phyloP scores from a whole-genome alignment of 2,113 vertebrate species.

The Psilopogon haemacephalus region DNA sequence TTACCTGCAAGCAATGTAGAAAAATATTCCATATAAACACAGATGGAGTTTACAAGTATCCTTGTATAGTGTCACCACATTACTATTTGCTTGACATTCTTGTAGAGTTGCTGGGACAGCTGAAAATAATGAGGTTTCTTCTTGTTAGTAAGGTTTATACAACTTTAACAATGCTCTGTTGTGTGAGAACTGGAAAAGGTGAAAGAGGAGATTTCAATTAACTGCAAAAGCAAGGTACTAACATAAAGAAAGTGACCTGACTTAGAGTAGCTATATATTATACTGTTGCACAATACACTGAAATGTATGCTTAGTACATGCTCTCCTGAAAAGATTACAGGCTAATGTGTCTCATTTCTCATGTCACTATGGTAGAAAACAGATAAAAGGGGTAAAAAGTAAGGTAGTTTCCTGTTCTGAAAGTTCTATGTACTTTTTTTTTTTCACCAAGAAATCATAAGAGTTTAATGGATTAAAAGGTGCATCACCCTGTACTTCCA shows the following conservation, averaged over 20 bases:
- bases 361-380: background rate
- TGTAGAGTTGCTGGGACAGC: background rate
- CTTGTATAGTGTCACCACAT: background rate
- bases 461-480: background rate
- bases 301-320: background rate
- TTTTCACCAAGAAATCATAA: background rate
- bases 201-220: background rate
- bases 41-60: background rate
- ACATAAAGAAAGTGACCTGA: background rate
- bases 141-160: background rate
- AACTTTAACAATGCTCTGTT: background rate
- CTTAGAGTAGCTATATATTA: background rate
- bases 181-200: background rate
- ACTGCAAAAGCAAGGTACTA: background rate
- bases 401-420: background rate
- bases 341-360: background rate
- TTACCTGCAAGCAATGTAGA: background rate
- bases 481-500: background rate
- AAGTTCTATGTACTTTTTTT: background rate
- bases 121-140: background rate
- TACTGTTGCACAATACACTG: background rate
- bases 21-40: background rate
- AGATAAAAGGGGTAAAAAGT: background rate
- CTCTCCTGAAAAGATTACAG: background rate
- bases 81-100: background rate